A percentile compares a stretch with the other conserved stretches of the same genome.
phyloP scores from a whole-genome alignment of 2,888 invertebrate species.

The Eretmocerus hayati region DNA sequence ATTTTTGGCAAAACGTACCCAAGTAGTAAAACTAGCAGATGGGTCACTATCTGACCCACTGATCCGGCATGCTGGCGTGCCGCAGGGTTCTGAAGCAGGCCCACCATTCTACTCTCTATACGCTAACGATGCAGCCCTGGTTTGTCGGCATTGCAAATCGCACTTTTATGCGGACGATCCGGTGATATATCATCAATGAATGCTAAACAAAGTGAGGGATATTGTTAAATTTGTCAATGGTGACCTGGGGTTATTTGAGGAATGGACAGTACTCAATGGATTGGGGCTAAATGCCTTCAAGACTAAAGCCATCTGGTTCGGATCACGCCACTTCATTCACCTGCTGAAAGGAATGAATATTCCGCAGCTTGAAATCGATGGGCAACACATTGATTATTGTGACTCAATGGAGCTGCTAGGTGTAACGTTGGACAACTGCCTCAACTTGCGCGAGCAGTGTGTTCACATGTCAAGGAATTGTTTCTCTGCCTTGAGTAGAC shows the following conservation, averaged over 20 bases:
- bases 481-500: too few relatives aligned
- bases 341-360: not conserved
- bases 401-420: conserved; percentile 1
- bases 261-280: not conserved
- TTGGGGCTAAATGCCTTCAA: not conserved
- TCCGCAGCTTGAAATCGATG: not conserved
- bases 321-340: not conserved
- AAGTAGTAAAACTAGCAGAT: not conserved
- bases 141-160: not conserved
- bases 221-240: not conserved
- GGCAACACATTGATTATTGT: not conserved
- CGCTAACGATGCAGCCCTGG: not conserved
- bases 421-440: not conserved
- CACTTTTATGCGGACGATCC: not conserved
- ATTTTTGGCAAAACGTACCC: too few relatives aligned
- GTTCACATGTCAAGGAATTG: not conserved
- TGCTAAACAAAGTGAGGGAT: too few relatives aligned
- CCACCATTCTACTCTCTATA: not conserved
- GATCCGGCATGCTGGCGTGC: not conserved
- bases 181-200: not conserved
- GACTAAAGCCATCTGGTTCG: not conserved
- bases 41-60: not conserved
- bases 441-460: not conserved
- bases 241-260: not conserved
- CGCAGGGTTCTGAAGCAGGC: not conserved